phyloP scores from a whole-genome alignment of 2,888 invertebrate species.

The Andricus curvator region DNA sequence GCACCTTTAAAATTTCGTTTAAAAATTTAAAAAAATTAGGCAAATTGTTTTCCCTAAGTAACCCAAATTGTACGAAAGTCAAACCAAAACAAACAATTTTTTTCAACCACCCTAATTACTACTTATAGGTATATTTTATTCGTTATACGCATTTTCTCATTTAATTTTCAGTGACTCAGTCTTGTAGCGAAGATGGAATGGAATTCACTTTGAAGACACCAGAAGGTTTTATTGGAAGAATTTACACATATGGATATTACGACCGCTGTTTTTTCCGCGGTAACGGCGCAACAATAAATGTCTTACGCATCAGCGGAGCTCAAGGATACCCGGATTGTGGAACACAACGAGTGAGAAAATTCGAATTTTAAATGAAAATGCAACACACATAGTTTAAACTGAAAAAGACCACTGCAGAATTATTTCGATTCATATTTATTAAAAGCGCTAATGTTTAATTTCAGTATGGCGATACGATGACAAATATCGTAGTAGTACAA shows the following conservation, averaged over 20 bases:
- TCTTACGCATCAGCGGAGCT: constrained; percentile 91
- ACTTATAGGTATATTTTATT: no score
- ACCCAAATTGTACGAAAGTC: no score
- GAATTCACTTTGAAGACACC: constrained; percentile 93
- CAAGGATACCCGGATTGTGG: constrained; percentile 97
- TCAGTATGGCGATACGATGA: constrained; percentile 94
- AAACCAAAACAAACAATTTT: no score
- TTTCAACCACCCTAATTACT: no score
- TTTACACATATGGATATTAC: constrained; percentile 95
- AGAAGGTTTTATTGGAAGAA: constrained; percentile 93
- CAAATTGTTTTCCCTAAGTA: no score
- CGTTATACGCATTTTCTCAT: constrained; percentile 39
- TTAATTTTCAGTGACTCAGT: constrained; percentile 87
- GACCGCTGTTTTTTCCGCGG: constrained; percentile 94
- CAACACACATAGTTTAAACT: background rate
- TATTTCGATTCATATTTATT: background rate
- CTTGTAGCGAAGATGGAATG: constrained; percentile 96
- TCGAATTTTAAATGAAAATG: background rate
- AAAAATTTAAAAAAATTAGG: no score
- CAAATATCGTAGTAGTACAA: constrained; percentile 95
- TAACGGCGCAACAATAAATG: constrained; percentile 91
- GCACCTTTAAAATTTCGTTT: no score
- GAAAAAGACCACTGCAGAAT: background rate
- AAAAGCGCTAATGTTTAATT: constrained; percentile 53
- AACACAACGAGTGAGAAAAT: constrained; percentile 85